Conservation (phyloP, 2,797 vertebrate genomes). For the Melanotaenia boesemani region DNA sequence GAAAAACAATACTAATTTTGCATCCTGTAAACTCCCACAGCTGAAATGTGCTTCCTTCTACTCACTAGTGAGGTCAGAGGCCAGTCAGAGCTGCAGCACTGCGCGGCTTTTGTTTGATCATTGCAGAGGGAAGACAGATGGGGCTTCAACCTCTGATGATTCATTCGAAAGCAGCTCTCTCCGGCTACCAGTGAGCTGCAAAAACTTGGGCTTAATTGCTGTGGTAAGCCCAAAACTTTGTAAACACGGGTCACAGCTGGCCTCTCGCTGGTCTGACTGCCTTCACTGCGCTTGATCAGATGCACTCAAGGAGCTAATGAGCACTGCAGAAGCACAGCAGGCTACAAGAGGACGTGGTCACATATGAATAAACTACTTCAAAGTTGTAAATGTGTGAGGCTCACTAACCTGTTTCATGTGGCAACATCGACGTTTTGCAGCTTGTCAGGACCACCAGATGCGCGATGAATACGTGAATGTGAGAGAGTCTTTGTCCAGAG, state of each 20-base stretch:
- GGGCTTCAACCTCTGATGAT: slow-evolving; percentile 16
- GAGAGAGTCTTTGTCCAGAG: slow-evolving; percentile 58
- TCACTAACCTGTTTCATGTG: slow-evolving; percentile 75
- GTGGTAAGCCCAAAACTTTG: slow-evolving; percentile 5
- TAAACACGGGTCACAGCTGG: slow-evolving; percentile 57
- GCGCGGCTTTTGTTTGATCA: slow-evolving; percentile 3
- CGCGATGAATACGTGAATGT: slow-evolving; percentile 60
- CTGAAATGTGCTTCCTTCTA: slow-evolving; percentile 39
- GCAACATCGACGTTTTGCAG: slow-evolving; percentile 49
- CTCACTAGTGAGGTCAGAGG: slow-evolving; percentile 41
- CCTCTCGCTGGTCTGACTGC: slow-evolving; percentile 19
- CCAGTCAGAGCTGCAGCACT: slow-evolving; percentile 12
- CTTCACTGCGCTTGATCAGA: neutral
- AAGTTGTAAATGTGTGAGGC: neutral
- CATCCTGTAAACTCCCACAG: slow-evolving; percentile 25
- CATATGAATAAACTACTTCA: neutral
- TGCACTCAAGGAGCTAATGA: slow-evolving; percentile 20
- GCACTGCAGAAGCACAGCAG: slow-evolving; percentile 14
- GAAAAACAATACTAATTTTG: slow-evolving; percentile 1
- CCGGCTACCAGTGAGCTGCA: slow-evolving; percentile 5
- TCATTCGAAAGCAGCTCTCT: slow-evolving; percentile 30
- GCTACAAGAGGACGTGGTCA: slow-evolving; percentile 1
- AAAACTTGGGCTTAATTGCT: slow-evolving; percentile 24
- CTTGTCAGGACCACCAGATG: slow-evolving; percentile 65
- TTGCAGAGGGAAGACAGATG: neutral